Base-by-base conservation (phyloP, 2,797 vertebrate genomes). In the Alfaro cultratus region DNA sequence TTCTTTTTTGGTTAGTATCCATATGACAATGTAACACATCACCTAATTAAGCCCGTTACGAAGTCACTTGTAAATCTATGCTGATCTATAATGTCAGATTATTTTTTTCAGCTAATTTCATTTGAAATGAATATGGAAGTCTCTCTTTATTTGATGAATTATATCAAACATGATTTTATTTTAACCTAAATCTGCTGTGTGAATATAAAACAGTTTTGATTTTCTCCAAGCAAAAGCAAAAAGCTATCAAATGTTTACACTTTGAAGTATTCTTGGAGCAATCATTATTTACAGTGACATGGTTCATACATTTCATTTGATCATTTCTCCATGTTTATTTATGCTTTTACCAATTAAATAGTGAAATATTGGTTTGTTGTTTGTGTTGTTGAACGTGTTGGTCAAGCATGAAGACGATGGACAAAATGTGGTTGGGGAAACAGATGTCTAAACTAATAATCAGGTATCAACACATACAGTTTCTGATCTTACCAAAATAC, bases 181-280 rank as follows among this genome's bases (percentile, higher is more conserved):
- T 85, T 74, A 67, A 74, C n/a, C 71, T 78, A 43, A 81, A 55
- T 49, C 45, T 53, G 57, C 29, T 80, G 6, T 80, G 70, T 15
- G 3, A 74, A 57, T 82, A 60, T 64, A 76, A 83, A 80, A 41
- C 64, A 18, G 3, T 21, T 46, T 46, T 46, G 26, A 29, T 9
- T 72, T 46, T 46, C 15, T 72, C n/a, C 23, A 43, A 43, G 39
- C 67, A 70, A 26, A n/a, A 73, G 75, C 46, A 81, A 80, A 76
- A 87, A 80, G 16, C 31, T 83, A 87, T 77, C 68, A 31, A 45
- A 67, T 90, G 88, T 94, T 94, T 94, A 94, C 89, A 90, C 76
- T 82, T 36, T 75, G 0, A 82, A 75, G 77, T 85, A 75, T 87
- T 84, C 43, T 67, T 73, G 75, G 12, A 81, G 79, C 79, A 31